These are phyloP conservation scores for Pteronotus mesoamericanus DNA, from an alignment of 2,797 vertebrate genomes.

Conservation along the genomic window DNA sequence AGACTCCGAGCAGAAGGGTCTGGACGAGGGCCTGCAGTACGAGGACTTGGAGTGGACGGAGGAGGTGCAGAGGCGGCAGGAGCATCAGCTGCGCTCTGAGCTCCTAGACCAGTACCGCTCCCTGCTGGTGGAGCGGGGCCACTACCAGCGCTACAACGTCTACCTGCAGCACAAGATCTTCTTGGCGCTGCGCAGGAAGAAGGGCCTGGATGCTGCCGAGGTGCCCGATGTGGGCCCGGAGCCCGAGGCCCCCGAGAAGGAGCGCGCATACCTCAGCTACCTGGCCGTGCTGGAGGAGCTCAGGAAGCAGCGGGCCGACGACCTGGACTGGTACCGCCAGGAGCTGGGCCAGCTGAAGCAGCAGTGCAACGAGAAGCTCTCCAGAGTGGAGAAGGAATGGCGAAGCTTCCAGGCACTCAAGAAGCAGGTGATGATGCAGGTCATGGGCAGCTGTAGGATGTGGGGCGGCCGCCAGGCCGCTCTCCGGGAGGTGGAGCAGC, in stretches of 20 bases:
- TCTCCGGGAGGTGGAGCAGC: constrained; percentile 70
- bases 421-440: constrained; percentile 74
- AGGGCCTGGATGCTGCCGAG: constrained; percentile 54
- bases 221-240: not conserved
- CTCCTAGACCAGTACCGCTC: constrained; percentile 67
- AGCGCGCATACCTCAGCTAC: constrained; percentile 77
- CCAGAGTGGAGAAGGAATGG: constrained; percentile 81
- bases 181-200: constrained; percentile 76
- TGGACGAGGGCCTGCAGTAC: accelerated
- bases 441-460: constrained; percentile 73
- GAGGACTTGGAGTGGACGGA: not conserved
- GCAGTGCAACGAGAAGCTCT: constrained; percentile 71
- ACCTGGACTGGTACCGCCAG: constrained; percentile 65
- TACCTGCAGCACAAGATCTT: constrained; percentile 82
- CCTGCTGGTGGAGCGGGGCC: constrained; percentile 76
- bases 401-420: constrained; percentile 76
- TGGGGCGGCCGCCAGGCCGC: constrained; percentile 76
- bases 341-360: constrained; percentile 71
- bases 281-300: constrained; percentile 77
- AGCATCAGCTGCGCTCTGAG: constrained; percentile 69
- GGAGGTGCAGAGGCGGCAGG: constrained; percentile 17
- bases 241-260: constrained; percentile 67
- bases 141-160: constrained; percentile 66
- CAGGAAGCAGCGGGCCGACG: constrained; percentile 62
- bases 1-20: accelerated